These are phyloP conservation scores for Ramazzottius varieornatus DNA, from an alignment of 2,888 invertebrate genomes.

Conservation along the genomic window DNA sequence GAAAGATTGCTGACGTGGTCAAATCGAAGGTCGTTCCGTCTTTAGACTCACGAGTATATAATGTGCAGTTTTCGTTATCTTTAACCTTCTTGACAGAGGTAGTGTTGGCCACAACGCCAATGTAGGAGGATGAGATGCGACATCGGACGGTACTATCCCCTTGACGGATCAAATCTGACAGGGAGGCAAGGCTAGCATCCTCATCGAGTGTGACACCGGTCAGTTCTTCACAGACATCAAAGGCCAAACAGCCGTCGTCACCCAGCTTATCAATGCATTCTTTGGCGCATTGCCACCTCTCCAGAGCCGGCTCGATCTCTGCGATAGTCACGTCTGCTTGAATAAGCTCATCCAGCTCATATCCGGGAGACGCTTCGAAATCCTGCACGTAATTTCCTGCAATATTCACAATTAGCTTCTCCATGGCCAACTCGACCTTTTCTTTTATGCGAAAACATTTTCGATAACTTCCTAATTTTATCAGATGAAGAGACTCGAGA, in stretches of 20 bases:
- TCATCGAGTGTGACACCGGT: not conserved
- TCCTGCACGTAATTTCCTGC: not conserved
- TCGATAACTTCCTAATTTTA: not conserved
- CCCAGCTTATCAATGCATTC: constrained; percentile 1
- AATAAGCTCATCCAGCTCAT: not conserved
- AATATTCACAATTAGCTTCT: too few species aligned
- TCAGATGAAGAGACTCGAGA: not conserved
- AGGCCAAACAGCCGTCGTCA: constrained; percentile 1
- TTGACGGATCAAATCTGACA: too few species aligned
- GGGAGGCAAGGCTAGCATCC: not conserved
- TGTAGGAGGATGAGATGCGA: not conserved
- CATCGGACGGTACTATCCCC: not conserved
- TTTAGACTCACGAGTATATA: not conserved
- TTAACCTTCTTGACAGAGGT: not conserved
- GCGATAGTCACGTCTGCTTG: not conserved
- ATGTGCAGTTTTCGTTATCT: not conserved
- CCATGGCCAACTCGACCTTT: too few species aligned
- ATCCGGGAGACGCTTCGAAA: not conserved
- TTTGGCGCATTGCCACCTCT: not conserved
- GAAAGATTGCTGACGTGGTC: too few species aligned
- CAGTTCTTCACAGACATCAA: not conserved
- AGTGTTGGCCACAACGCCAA: not conserved
- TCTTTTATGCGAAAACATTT: too few species aligned
- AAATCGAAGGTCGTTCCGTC: too few species aligned
- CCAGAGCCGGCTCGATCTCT: not conserved